Conservation (phyloP, 2,113 vertebrate species). For the Aleadryas rufinucha region DNA sequence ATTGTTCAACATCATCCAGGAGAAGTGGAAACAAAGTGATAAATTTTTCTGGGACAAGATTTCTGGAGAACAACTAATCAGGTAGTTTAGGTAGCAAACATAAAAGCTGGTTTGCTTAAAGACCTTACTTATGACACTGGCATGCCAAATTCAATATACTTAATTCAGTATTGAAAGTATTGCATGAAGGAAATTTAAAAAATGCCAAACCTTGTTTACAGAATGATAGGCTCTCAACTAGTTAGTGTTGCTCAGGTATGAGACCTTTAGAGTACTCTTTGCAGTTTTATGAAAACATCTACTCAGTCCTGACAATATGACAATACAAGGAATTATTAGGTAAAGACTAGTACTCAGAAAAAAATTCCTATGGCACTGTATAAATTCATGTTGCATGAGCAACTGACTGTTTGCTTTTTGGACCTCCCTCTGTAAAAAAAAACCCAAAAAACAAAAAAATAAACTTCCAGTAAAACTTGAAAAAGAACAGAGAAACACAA, state of each 20-base stretch:
- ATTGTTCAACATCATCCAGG: neutral
- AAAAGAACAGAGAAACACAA: neutral
- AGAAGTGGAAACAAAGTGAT: neutral
- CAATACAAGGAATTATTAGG: neutral
- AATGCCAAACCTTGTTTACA: neutral
- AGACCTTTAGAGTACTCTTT: neutral
- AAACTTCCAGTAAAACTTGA: neutral
- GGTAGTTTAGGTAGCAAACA: neutral
- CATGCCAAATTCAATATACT: neutral
- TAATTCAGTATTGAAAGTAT: neutral
- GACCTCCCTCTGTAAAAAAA: neutral
- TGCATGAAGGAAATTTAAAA: neutral
- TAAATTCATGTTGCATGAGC: neutral
- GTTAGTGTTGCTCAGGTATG: neutral
- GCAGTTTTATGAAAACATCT: neutral
- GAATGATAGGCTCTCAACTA: neutral
- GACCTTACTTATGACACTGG: neutral
- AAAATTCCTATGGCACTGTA: neutral
- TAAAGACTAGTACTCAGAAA: neutral
- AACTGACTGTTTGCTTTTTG: neutral
- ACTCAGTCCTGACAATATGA: neutral
- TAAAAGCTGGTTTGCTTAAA: neutral
- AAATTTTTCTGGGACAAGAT: neutral
- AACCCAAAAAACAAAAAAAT: no score
- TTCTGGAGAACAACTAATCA: neutral